Evolutionary conservation across 2,113 vertebrate species (phyloP).

Genomic region (Petromus typicus): DNA sequence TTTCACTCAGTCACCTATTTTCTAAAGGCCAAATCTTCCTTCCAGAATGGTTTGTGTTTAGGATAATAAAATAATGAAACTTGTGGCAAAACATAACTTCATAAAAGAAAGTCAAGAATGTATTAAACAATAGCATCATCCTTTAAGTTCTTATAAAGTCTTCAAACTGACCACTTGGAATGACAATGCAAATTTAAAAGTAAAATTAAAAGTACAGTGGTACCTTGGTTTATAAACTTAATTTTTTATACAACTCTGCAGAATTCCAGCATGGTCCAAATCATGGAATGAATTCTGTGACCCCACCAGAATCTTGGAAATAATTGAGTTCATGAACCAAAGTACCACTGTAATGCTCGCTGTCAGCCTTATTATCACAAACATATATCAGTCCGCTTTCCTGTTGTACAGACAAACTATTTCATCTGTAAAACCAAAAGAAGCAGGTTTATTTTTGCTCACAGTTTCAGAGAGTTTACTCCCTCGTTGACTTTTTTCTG

Average conservation of each 20-base stretch:
- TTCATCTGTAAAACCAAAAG: not conserved
- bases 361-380: not conserved
- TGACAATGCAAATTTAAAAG: not conserved
- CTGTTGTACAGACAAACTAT: not conserved
- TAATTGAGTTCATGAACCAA: not conserved
- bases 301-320: not conserved
- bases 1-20: not conserved
- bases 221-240: not conserved
- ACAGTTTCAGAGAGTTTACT: not conserved
- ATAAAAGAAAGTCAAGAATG: not conserved
- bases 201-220: not conserved
- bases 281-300: not conserved
- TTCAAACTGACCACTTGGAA: not conserved
- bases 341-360: not conserved
- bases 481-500: not conserved
- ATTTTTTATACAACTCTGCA: not conserved
- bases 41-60: not conserved
- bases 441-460: not conserved
- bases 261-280: not conserved
- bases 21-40: not conserved
- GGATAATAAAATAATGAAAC: not conserved
- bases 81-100: slow-evolving; percentile 26
- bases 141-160: slow-evolving; percentile 1
- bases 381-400: not conserved
- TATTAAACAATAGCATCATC: not conserved